Evolutionary conservation across 2,113 vertebrate genomes (phyloP).

Genomic region (Lucifuga dentata): DNA sequence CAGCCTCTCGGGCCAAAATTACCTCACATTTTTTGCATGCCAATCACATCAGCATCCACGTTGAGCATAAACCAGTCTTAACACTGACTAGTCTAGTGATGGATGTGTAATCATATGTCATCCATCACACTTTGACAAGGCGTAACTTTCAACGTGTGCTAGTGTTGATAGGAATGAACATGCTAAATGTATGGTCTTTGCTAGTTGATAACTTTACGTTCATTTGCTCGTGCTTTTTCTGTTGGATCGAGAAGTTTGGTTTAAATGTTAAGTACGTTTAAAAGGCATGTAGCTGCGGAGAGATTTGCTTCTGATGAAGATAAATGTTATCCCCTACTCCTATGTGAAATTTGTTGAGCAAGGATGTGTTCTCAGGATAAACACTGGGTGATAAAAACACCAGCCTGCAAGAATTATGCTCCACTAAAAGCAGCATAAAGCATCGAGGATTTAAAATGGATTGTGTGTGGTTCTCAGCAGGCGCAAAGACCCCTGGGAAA

Average conservation of each 20-base stretch:
- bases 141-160: constrained; percentile 1
- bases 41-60: too few species aligned
- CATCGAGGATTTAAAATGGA: constrained; percentile 35
- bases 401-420: constrained; percentile 66
- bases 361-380: constrained; percentile 70
- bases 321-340: constrained; percentile 56
- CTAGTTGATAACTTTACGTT: constrained; percentile 13
- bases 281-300: constrained; percentile 27
- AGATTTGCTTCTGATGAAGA: constrained; percentile 58
- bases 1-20: too few species aligned
- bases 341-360: constrained; percentile 41
- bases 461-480: constrained; percentile 26
- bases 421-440: constrained; percentile 74
- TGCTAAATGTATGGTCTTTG: constrained; percentile 13
- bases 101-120: constrained; percentile 27
- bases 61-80: too few species aligned
- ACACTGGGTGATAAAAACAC: constrained; percentile 67
- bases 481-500: neutral
- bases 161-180: constrained; percentile 24
- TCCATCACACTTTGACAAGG: constrained; percentile 20
- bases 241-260: constrained; percentile 5
- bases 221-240: constrained; percentile 7
- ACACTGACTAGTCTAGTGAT: too few species aligned
- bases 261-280: constrained; percentile 1
- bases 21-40: too few species aligned